These are phyloP conservation scores for Drosophila kepulauana DNA, from an alignment of 1,140 invertebrate species.

Conservation along the genomic window DNA sequence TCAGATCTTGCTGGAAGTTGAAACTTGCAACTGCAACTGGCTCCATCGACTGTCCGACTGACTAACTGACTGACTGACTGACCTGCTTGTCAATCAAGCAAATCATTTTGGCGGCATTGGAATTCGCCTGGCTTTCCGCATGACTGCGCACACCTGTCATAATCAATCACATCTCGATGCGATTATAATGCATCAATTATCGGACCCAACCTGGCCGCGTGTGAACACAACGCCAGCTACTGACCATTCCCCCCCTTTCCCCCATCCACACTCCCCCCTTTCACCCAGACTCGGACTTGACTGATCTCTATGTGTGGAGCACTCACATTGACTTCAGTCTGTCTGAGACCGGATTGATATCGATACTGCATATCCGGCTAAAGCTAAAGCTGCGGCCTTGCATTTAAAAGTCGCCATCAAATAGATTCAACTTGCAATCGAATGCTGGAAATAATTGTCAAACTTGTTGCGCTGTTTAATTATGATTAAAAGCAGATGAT, in stretches of 20 bases:
- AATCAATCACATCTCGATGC: slow-evolving; percentile 69
- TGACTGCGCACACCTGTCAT: slow-evolving; percentile 77
- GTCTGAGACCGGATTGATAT: slow-evolving; percentile 19
- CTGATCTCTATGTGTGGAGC: not conserved
- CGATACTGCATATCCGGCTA: slow-evolving; percentile 42
- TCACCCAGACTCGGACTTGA: not conserved
- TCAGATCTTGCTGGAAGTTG: slow-evolving; percentile 25
- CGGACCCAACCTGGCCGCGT: slow-evolving; percentile 59
- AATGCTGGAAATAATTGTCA: not conserved
- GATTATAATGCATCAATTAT: slow-evolving; percentile 81
- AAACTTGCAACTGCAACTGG: not conserved
- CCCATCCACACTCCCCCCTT: not conserved
- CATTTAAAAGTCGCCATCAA: not conserved
- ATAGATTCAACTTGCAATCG: slow-evolving; percentile 8
- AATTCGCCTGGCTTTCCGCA: slow-evolving; percentile 65
- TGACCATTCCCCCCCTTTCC: slow-evolving; percentile 16
- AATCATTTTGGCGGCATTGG: slow-evolving; percentile 73
- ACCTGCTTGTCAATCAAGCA: slow-evolving; percentile 77
- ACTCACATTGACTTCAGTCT: not conserved
- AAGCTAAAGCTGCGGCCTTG: slow-evolving; percentile 15
- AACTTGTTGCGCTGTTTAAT: not conserved
- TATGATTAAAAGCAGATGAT: slow-evolving; percentile 5
- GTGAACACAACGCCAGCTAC: slow-evolving; percentile 55
- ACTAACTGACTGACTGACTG: slow-evolving; percentile 32
- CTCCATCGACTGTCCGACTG: slow-evolving; percentile 34